Evolutionary conservation across 2,888 invertebrate genomes (phyloP), one percentile per base, ranked within the genome.

Genomic region (Germaria angustata): DNA sequence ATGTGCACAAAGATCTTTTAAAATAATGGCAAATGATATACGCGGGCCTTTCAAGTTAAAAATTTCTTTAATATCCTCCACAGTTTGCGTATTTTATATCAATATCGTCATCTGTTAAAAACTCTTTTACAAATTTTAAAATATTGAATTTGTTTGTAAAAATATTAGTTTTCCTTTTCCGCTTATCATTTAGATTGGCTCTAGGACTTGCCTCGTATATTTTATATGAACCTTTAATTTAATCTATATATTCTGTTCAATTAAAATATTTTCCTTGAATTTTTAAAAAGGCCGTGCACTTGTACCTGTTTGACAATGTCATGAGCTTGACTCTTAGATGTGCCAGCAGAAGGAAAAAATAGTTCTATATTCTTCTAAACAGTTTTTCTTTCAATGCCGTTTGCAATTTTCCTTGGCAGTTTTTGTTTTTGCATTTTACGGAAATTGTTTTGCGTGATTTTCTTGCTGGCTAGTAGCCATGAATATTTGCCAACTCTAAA

Each of bases 401-500:
- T 51, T 59, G 59, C 15, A 7, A 44, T 34, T 68, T 59, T 59
- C 46, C 41, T 57, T 59, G 32, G n/a, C 20, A 39, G n/a, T 39
- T 13, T 15, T 76, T 57, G 34, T 55, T 77, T 51, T 59, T 68
- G 68, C 32, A 24, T 51, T 68, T 51, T 41, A 61, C 32, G 55
- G 44, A 39, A 68, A 68, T 41, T 41, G 51, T 51, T 65, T 77
- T 36, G 41, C 51, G 41, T 51, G 68, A 41, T 68, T 59, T 76
- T 22, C 8, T 57, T 46, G 46, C 28, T 41, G 46, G 57, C 76
- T 46, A 59, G 28, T 59, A 61, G 76, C 76, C 76, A 61, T 68
- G 76, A 68, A 61, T 59, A 24, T 68, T 32, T 77, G 68, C 76
- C 76, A 77, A 77, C 68, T 77, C 24, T 77, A 68, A 77, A 63